Evolutionary conservation across 2,113 vertebrate species (phyloP).

Genomic region (Dasyurus viverrinus): DNA sequence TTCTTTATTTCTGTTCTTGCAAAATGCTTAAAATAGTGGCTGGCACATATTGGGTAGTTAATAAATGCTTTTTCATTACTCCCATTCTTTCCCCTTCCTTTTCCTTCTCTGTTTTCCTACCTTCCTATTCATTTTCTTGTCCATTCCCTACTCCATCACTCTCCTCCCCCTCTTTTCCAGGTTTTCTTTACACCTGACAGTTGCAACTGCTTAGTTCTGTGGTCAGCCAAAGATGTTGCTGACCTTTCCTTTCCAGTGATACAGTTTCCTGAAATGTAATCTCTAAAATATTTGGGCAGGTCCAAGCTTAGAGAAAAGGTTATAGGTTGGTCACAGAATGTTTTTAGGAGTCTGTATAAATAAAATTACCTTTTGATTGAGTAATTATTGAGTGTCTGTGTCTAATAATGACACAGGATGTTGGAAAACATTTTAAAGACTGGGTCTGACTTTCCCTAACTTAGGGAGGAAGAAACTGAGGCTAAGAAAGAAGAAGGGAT

Average conservation of each 20-base stretch:
- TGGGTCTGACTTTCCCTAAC: background rate
- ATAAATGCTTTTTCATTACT: background rate
- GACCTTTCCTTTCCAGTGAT: too few relatives aligned
- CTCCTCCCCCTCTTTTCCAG: background rate
- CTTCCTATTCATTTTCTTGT: too few relatives aligned
- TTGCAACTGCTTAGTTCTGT: background rate
- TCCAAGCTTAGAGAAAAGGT: background rate
- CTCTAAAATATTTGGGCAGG: background rate
- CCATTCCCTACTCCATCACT: background rate
- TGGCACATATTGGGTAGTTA: background rate
- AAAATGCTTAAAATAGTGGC: background rate
- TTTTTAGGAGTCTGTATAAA: background rate
- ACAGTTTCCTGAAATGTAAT: slow-evolving; percentile 17
- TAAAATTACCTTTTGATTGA: background rate
- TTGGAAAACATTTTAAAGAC: background rate
- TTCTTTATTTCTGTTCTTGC: background rate
- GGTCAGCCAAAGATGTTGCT: background rate
- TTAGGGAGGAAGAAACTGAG: background rate
- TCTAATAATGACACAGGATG: background rate
- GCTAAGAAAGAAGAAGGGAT: background rate
- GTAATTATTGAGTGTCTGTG: background rate
- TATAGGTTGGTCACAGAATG: background rate
- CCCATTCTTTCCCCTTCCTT: background rate
- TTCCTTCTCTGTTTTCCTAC: background rate
- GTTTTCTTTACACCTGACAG: background rate